Percentiles rank a stretch among this genome's conserved stretches.
Evolutionary conservation across 2,888 invertebrate genomes (phyloP).

Genomic region (Blera fallax): DNA sequence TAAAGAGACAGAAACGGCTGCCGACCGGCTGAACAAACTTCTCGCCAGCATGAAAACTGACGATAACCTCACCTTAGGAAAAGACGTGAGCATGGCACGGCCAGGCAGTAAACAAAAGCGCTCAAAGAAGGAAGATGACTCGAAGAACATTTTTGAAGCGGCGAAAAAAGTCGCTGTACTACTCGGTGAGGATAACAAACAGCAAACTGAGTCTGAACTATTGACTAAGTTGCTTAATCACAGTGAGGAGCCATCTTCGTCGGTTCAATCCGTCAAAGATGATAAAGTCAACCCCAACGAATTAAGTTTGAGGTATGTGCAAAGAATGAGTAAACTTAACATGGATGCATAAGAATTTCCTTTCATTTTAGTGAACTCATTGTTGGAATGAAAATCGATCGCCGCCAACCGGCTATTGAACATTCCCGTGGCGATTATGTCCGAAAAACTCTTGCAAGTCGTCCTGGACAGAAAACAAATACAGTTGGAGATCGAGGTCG

Average conservation of each 20-base stretch:
- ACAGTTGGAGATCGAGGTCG: background rate
- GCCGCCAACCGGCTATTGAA: slow-evolving; percentile 76
- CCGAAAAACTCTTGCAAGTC: slow-evolving; percentile 77
- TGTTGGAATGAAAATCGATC: slow-evolving; percentile 90
- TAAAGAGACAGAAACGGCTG: slow-evolving; percentile 76
- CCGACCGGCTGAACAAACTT: slow-evolving; percentile 78
- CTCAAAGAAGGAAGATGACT: slow-evolving; percentile 67
- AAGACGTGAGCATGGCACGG: slow-evolving; percentile 75
- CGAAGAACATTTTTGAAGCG: slow-evolving; percentile 82
- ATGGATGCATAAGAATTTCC: background rate
- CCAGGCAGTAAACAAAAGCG: slow-evolving; percentile 77
- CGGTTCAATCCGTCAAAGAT: background rate
- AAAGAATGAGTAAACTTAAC: background rate
- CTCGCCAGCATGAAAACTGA: slow-evolving; percentile 79
- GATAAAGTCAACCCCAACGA: slow-evolving; percentile 70
- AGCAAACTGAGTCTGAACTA: slow-evolving; percentile 88
- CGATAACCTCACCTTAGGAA: slow-evolving; percentile 71
- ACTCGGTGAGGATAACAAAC: slow-evolving; percentile 86
- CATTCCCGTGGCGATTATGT: slow-evolving; percentile 81
- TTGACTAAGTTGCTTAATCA: slow-evolving; percentile 86
- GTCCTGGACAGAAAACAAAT: slow-evolving; percentile 22
- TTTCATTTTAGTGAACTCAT: slow-evolving; percentile 85
- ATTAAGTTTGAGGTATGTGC: slow-evolving; percentile 76
- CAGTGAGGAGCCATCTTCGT: slow-evolving; percentile 18
- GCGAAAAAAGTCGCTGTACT: slow-evolving; percentile 88